A percentile compares a stretch with the other conserved stretches of the same genome.
Conservation (phyloP, 2,797 vertebrate species). For the Chlorospingus semifuscus region DNA sequence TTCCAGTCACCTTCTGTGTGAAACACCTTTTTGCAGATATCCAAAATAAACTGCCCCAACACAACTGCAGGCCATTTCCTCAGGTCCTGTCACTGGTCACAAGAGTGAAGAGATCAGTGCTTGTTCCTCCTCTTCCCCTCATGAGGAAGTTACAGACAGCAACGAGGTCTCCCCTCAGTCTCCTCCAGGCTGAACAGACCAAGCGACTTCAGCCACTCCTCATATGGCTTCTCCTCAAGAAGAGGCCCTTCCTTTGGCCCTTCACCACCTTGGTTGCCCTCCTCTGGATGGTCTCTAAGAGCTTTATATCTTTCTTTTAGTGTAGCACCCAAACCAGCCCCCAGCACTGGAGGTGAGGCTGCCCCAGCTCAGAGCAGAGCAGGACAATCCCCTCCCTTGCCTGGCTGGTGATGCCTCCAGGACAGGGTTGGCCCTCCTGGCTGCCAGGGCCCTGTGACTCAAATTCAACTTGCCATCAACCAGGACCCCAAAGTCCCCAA, state of each 20-base stretch:
- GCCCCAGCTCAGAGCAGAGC: accelerated
- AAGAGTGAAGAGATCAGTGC: background rate
- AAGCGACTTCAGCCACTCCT: background rate
- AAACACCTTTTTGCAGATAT: background rate
- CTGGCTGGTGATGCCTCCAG: accelerated
- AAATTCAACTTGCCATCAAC: accelerated
- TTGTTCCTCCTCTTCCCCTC: no score
- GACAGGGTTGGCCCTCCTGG: accelerated
- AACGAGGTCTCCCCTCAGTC: accelerated
- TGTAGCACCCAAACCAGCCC: accelerated
- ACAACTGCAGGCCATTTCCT: background rate
- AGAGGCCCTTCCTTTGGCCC: background rate
- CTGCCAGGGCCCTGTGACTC: background rate
- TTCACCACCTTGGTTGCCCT: accelerated
- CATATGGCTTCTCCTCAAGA: accelerated
- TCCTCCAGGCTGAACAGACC: background rate
- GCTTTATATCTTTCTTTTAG: background rate
- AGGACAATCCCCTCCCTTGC: background rate
- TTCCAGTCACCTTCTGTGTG: background rate
- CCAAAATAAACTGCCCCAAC: background rate
- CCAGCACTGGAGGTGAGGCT: accelerated
- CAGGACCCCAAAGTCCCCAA: background rate
- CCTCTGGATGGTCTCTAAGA: accelerated
- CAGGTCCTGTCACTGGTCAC: accelerated
- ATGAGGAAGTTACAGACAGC: accelerated